These are phyloP conservation scores for Cebidichthys violaceus DNA, from an alignment of 2,113 vertebrate genomes.

Conservation along the genomic window DNA sequence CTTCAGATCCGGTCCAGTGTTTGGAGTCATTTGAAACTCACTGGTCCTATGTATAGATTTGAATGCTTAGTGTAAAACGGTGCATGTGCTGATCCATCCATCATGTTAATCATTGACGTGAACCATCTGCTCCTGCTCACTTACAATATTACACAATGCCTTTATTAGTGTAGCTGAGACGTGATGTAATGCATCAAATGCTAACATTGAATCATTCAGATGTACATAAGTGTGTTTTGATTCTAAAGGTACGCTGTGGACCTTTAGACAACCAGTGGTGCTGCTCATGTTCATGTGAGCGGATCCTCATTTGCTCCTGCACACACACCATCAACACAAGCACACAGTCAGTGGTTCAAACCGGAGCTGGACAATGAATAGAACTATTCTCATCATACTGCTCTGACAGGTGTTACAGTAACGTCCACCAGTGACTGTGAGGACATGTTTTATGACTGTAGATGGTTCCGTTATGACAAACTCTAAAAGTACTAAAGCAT, in stretches of 20 bases:
- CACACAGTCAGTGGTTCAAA: background rate
- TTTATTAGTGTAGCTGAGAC: background rate
- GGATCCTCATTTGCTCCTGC: background rate
- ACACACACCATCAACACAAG: background rate
- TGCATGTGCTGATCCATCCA: slow-evolving; percentile 9
- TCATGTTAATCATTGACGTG: slow-evolving; percentile 8
- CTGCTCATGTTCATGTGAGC: background rate
- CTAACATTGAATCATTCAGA: background rate
- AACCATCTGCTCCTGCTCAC: background rate
- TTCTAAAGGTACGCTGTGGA: background rate
- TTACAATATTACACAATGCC: slow-evolving; percentile 4
- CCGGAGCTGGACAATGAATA: too few species aligned
- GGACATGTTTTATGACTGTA: too few species aligned
- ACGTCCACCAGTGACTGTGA: background rate
- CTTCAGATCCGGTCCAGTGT: slow-evolving; percentile 12
- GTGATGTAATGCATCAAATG: background rate
- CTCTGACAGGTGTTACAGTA: background rate
- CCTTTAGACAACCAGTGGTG: background rate
- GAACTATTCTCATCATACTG: too few species aligned
- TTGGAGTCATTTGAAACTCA: slow-evolving; percentile 12
- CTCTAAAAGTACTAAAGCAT: too few species aligned
- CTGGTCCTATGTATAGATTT: slow-evolving; percentile 39
- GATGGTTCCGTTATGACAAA: background rate
- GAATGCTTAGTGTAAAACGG: background rate
- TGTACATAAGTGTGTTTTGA: background rate